phyloP scores from a whole-genome alignment of 2,113 vertebrate species.

The Rhipidura dahli region DNA sequence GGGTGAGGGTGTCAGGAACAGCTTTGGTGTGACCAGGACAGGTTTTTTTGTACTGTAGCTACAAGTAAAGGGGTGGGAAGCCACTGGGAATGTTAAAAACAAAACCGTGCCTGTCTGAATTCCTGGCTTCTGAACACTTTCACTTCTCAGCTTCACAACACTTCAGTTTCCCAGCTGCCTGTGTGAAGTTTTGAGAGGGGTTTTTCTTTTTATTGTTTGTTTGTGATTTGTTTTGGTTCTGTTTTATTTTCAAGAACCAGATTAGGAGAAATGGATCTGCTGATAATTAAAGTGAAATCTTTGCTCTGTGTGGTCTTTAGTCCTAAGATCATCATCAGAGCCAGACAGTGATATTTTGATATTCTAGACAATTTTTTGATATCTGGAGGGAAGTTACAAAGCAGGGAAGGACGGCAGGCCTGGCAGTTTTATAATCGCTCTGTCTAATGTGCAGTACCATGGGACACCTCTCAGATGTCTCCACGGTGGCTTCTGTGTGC shows the following conservation, averaged over 20 bases:
- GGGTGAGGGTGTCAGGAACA: not conserved
- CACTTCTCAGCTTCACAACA: not conserved
- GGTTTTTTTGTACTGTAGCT: not conserved
- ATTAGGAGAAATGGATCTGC: not conserved
- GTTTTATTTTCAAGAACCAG: not conserved
- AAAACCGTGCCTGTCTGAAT: not conserved
- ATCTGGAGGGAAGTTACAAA: conserved; percentile 64
- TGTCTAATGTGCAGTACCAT: conserved; percentile 62
- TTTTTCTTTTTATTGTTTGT: not conserved
- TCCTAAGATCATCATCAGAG: conserved; percentile 70
- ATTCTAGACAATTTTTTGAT: conserved; percentile 53
- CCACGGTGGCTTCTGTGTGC: conserved; percentile 64
- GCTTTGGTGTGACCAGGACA: not conserved
- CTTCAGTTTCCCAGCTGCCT: not conserved
- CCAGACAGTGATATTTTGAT: conserved; percentile 70
- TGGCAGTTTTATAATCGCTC: conserved; percentile 59
- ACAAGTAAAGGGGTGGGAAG: not conserved
- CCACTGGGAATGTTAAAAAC: not conserved
- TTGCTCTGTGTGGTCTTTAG: conserved; percentile 57
- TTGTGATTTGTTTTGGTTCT: not conserved
- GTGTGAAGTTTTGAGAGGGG: not conserved
- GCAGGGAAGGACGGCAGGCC: conserved; percentile 38
- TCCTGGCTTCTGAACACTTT: not conserved
- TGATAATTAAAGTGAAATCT: conserved; percentile 69
- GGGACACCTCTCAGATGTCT: conserved; percentile 73